Percentiles rank a stretch among this genome's conserved stretches.
Conservation (phyloP, 1,140 invertebrate species). For the Xylocopa sonorina region DNA sequence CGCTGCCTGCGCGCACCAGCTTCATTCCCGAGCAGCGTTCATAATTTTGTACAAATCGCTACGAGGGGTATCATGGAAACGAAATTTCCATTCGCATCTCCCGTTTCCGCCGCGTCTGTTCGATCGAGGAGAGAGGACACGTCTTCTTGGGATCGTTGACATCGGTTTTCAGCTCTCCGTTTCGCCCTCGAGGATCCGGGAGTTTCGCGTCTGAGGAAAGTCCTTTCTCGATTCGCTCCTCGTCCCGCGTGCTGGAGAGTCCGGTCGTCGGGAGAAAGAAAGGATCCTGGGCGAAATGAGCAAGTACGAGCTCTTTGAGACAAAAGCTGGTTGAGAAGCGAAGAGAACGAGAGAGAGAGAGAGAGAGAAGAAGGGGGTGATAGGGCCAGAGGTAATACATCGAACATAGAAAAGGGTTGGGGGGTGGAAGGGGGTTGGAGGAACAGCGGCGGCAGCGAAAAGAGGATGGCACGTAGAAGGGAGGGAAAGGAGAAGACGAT, state of each 20-base stretch:
- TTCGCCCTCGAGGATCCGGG: constrained; percentile 4
- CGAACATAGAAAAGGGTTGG: constrained; percentile 52
- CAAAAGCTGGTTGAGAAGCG: constrained; percentile 65
- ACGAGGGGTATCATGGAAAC: no score
- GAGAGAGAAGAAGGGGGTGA: constrained; percentile 28
- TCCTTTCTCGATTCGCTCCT: constrained; percentile 36
- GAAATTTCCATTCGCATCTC: no score
- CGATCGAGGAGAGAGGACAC: neutral
- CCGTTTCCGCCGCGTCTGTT: neutral
- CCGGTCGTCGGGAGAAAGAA: constrained; percentile 60
- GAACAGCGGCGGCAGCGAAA: neutral
- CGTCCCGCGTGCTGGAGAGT: constrained; percentile 24
- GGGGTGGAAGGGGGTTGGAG: constrained; percentile 14
- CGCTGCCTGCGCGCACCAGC: no score
- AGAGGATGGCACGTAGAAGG: neutral
- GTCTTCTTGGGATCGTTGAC: constrained; percentile 29
- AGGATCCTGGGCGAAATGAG: constrained; percentile 75
- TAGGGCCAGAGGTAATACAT: constrained; percentile 61
- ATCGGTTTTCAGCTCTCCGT: neutral
- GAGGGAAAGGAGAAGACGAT: constrained; percentile 38
- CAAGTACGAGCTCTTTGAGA: constrained; percentile 78
- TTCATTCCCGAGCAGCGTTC: no score
- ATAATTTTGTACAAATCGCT: no score
- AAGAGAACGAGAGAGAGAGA: neutral
- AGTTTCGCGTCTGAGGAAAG: constrained; percentile 14